phyloP scores from a whole-genome alignment of 1,140 invertebrate species.

The Lordiphosa mommai region DNA sequence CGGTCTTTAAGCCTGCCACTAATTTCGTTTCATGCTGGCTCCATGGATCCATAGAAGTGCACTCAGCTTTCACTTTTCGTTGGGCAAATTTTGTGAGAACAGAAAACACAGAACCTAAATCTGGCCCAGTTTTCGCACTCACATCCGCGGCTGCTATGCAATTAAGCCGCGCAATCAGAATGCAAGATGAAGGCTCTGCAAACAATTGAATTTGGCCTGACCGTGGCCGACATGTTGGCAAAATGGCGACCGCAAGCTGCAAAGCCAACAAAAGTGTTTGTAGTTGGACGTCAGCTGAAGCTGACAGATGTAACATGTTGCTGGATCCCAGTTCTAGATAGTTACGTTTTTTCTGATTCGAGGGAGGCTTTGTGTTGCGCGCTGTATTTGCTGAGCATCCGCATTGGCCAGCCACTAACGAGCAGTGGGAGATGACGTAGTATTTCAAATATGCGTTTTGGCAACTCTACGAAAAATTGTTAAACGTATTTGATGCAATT shows the following conservation, averaged over 20 bases:
- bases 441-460: too few relatives aligned
- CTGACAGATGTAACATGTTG: conserved; percentile 31
- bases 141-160: conserved; percentile 35
- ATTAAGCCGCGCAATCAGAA: conserved; percentile 76
- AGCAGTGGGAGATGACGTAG: conserved; percentile 5
- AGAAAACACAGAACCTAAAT: conserved; percentile 29
- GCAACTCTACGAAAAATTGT: too few relatives aligned
- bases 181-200: conserved; percentile 70
- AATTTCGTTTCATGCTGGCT: conserved; percentile 42
- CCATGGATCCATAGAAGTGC: conserved; percentile 33
- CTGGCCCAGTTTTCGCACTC: conserved; percentile 35
- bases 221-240: conserved; percentile 45
- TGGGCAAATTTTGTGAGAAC: conserved; percentile 20
- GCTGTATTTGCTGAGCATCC: conserved; percentile 11
- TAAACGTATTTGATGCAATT: too few relatives aligned
- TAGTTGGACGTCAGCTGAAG: conserved; percentile 25
- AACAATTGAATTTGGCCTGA: conserved; percentile 51
- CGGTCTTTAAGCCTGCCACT: conserved; percentile 16
- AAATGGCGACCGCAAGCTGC: conserved; percentile 69
- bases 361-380: conserved; percentile 11
- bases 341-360: conserved; percentile 5
- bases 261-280: conserved; percentile 59
- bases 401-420: conserved; percentile 34
- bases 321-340: neutral
- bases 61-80: conserved; percentile 53